Evolutionary conservation across 2,797 vertebrate genomes (phyloP).

Genomic region (Danionella dracula): DNA sequence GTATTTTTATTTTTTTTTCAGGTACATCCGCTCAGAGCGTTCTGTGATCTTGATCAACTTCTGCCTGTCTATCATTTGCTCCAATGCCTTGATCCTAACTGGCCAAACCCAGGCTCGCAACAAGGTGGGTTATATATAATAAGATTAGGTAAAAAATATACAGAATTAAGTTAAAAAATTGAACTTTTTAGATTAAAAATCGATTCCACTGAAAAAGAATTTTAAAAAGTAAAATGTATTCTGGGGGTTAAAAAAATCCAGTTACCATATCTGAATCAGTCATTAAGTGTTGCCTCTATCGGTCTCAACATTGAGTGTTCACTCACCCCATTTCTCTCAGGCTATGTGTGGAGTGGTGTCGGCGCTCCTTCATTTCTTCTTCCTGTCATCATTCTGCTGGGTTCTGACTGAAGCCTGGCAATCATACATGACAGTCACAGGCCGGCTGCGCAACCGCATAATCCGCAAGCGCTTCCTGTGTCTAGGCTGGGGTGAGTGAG

Average conservation of each 20-base stretch:
- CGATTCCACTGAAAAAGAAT: no score
- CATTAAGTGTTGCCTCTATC: not conserved
- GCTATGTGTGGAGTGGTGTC: slow-evolving; percentile 91
- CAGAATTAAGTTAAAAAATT: no score
- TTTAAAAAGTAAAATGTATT: no score
- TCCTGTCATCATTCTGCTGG: slow-evolving; percentile 99
- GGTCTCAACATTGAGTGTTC: no score
- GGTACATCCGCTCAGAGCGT: slow-evolving; percentile 96
- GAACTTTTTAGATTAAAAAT: no score
- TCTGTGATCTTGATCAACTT: slow-evolving; percentile 99
- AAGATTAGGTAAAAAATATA: no score
- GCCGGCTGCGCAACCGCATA: slow-evolving; percentile 93
- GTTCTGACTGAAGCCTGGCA: slow-evolving; percentile 99
- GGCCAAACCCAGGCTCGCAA: slow-evolving; percentile 96
- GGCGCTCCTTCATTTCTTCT: slow-evolving; percentile 96
- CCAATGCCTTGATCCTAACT: slow-evolving; percentile 92
- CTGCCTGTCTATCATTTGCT: slow-evolving; percentile 97
- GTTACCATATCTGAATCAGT: no score
- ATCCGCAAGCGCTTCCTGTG: slow-evolving; percentile 98
- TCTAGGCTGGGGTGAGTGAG: slow-evolving; percentile 93
- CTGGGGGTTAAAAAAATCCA: no score
- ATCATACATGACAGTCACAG: slow-evolving; percentile 98
- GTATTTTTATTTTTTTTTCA: slow-evolving; percentile 61
- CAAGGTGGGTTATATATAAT: slow-evolving; percentile 69
- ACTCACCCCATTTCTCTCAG: no score